These are phyloP conservation scores for Cheilosia vernalis DNA, from an alignment of 2,888 invertebrate species.

Conservation along the genomic window DNA sequence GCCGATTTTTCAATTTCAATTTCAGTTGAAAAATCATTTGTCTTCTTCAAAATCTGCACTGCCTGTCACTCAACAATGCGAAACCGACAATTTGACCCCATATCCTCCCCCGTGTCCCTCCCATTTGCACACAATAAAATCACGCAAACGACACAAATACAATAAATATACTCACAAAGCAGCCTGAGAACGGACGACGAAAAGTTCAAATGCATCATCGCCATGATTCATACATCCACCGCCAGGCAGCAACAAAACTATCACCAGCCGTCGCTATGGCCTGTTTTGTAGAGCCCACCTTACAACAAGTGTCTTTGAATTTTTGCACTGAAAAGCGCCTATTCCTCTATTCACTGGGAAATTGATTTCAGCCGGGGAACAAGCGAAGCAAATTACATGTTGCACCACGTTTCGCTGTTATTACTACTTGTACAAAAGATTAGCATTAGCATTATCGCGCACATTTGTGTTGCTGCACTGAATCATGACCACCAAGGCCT, in stretches of 20 bases:
- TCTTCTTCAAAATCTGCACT: too few species aligned
- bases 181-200: not conserved
- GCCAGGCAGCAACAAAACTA: constrained; percentile 5
- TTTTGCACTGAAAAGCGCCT: constrained; percentile 28
- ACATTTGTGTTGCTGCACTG: constrained; percentile 64
- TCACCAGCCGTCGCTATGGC: constrained; percentile 11
- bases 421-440: constrained; percentile 68
- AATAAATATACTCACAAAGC: not conserved
- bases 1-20: too few species aligned
- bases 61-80: too few species aligned
- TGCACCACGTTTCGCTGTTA: constrained; percentile 64
- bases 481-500: constrained; percentile 64
- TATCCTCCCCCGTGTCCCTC: too few species aligned
- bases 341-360: constrained; percentile 27
- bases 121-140: not conserved
- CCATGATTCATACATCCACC: constrained; percentile 2
- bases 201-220: constrained; percentile 2
- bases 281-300: constrained; percentile 9
- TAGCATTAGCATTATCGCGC: constrained; percentile 70
- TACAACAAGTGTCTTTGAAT: constrained; percentile 58
- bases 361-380: constrained; percentile 40
- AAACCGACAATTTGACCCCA: too few species aligned
- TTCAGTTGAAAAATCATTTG: too few species aligned
- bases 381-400: constrained; percentile 71
- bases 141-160: constrained; percentile 1